Base-by-base conservation (phyloP, 2,888 invertebrate species). In the Chironomus riparius region DNA sequence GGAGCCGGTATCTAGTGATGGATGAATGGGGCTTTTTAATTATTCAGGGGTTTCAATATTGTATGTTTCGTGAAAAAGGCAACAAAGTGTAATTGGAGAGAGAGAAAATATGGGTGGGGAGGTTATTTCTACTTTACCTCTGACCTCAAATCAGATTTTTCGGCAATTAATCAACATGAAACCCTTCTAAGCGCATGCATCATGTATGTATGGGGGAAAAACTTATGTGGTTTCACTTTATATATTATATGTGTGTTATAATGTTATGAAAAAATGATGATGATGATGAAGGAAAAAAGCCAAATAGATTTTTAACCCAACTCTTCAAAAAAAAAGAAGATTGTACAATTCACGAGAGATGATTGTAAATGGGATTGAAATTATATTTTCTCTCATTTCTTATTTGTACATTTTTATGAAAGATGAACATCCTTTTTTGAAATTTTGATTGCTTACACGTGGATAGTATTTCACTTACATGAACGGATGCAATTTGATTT, bases 131-230 rank as follows among this genome's bases (percentile, higher is more conserved):
- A 24, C 21, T 65, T 24, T 65, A 65, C 65, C 65, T 65, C 65
- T 65, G 65, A 65, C 65, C 65, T 65, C 65, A 65, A 65, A 65
- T 65, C 65, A 65, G 65, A 65, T 65, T 65, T 65, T 65, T 65
- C 65, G 65, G 65, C 24, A 65, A 65, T 65, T 65, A 65, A 65
- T 65, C 65, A 65, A 65, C 65, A 65, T 22, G 65, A 65, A 38
- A 65, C 65, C 65, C 24, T 65, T 65, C 65, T 56, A 56, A 15
- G 15, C 24, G 13, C 65, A 21, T 65, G 56, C 56, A 56, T 56
- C n/a, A 15, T 15, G 15, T 15, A 56, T 10, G 56, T 15, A 56
- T 38, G 38, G 38, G 6, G 38, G 56, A n/a, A 18, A 7, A 18
- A 7, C 18, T 56, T 18, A 56, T 56, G 56, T 56, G 56, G 56